phyloP scores from a whole-genome alignment of 2,113 vertebrate species.

The Limanda limanda region DNA sequence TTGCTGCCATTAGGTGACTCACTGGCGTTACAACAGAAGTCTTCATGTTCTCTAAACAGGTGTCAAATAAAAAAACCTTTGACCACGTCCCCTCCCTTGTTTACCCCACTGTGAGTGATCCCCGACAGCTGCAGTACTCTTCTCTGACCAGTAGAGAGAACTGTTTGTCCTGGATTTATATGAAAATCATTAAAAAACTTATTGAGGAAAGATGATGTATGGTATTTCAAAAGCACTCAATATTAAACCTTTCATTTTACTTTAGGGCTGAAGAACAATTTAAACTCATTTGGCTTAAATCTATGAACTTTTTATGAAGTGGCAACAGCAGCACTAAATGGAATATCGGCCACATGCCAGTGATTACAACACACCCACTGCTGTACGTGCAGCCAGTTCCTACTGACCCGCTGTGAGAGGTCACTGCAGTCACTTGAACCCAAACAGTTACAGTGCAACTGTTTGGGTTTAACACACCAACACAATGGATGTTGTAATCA shows the following conservation, averaged over 20 bases:
- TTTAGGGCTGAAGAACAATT: neutral
- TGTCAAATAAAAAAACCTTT: neutral
- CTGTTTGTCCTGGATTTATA: conserved; percentile 11
- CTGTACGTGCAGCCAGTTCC: neutral
- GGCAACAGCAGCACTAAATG: neutral
- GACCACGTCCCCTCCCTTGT: neutral
- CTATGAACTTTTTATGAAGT: too few species aligned
- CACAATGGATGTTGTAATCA: neutral
- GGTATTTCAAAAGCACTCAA: too few species aligned
- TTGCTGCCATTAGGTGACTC: conserved; percentile 63
- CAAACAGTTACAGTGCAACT: neutral
- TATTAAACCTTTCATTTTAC: too few species aligned
- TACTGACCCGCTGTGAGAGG: neutral
- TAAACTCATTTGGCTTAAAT: neutral
- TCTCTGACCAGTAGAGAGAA: conserved; percentile 32
- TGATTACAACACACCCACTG: conserved; percentile 13
- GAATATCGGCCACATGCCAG: neutral
- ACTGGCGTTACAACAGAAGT: conserved; percentile 12
- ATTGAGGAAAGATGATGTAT: neutral
- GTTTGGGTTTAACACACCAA: neutral
- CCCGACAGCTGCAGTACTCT: conserved; percentile 10
- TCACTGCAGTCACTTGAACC: neutral
- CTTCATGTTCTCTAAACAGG: neutral
- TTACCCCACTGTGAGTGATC: too few species aligned
- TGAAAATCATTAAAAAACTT: too few species aligned